phyloP scores from a whole-genome alignment of 2,113 vertebrate genomes.

The Acanthisitta chloris region DNA sequence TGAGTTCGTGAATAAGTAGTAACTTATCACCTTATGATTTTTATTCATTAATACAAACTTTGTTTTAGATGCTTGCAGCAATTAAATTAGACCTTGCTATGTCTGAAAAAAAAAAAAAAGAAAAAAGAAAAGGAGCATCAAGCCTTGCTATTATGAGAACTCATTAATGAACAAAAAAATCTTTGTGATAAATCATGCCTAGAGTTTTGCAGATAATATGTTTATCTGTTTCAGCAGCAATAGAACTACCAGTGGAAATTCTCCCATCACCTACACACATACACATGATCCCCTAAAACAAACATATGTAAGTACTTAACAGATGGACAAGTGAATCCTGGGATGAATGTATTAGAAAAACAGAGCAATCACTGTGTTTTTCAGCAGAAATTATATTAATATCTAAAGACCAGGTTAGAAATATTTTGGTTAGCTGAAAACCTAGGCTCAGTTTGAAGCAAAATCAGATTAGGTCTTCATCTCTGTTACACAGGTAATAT shows the following conservation, averaged over 20 bases:
- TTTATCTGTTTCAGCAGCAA: conserved; percentile 65
- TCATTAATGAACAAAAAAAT: conserved; percentile 65
- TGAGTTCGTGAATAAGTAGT: conserved; percentile 47
- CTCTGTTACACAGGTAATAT: not conserved
- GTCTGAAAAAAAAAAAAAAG: conserved; percentile 11
- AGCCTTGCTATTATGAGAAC: conserved; percentile 32
- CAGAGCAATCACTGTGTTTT: conserved; percentile 8
- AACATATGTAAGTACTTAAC: conserved; percentile 63
- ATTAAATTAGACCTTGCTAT: conserved; percentile 59
- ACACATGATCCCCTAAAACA: not conserved
- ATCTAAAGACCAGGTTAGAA: not conserved
- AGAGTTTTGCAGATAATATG: conserved; percentile 61
- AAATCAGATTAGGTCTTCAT: not conserved
- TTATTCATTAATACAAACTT: conserved; percentile 51
- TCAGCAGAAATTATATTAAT: not conserved
- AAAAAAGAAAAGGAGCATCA: conserved; percentile 17
- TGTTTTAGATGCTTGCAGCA: conserved; percentile 52
- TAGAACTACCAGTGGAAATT: conserved; percentile 66
- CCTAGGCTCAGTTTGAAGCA: not conserved
- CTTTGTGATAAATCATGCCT: conserved; percentile 57
- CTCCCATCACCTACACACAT: not conserved
- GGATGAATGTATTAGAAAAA: conserved; percentile 56
- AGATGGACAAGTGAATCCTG: conserved; percentile 71
- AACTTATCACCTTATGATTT: conserved; percentile 47
- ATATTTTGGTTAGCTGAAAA: not conserved